Evolutionary conservation across 2,113 vertebrate genomes (phyloP).

Genomic region (Leptobrachium leishanense): DNA sequence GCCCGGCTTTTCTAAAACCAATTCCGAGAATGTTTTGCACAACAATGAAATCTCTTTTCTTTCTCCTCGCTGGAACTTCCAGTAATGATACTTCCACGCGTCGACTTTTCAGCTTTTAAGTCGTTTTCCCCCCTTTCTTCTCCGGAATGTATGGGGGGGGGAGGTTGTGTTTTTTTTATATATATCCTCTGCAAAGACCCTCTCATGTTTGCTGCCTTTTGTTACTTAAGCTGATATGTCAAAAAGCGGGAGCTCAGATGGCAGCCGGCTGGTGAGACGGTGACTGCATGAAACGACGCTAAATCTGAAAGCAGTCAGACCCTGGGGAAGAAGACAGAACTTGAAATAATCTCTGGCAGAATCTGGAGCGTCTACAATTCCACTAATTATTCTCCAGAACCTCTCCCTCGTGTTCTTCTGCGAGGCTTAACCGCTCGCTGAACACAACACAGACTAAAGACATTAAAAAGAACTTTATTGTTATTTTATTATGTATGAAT

Average conservation of each 20-base stretch:
- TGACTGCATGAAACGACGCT: constrained; percentile 21
- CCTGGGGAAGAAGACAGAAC: constrained; percentile 14
- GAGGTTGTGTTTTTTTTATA: constrained; percentile 5
- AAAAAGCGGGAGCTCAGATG: constrained; percentile 22
- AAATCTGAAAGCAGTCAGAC: neutral
- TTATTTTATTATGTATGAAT: too few species aligned
- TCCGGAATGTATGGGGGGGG: neutral
- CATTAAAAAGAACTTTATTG: too few species aligned
- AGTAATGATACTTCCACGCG: constrained; percentile 36
- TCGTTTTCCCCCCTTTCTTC: constrained; percentile 14
- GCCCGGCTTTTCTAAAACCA: constrained; percentile 19
- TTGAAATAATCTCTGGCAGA: constrained; percentile 7
- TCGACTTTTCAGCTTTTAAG: constrained; percentile 40
- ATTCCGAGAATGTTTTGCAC: constrained; percentile 38
- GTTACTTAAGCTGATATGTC: constrained; percentile 40
- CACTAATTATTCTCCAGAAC: constrained; percentile 26
- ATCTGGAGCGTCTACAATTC: constrained; percentile 9
- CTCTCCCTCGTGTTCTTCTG: neutral
- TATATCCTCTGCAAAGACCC: constrained; percentile 17
- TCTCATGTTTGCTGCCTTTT: constrained; percentile 29
- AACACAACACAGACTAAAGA: too few species aligned
- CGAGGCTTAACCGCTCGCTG: too few species aligned
- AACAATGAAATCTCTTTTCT: constrained; percentile 13
- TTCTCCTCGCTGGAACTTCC: constrained; percentile 17
- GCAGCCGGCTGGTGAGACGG: constrained; percentile 10